Percentiles rank a stretch among this genome's conserved stretches.
phyloP scores from a whole-genome alignment of 2,888 invertebrate species.

The Lasius platythorax region DNA sequence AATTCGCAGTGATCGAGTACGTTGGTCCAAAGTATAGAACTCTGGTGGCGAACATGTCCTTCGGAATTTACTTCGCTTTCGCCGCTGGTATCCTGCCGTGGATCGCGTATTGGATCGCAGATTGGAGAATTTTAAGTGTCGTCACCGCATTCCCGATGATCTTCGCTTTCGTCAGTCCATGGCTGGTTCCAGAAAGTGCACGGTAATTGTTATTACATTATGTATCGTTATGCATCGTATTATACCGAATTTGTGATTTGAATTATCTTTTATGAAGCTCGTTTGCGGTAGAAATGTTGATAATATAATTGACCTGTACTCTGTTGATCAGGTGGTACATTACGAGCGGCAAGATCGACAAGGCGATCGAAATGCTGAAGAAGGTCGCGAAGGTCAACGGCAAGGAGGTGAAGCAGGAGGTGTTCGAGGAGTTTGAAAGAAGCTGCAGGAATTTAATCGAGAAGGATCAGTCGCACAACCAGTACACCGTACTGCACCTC shows the following conservation, averaged over 20 bases:
- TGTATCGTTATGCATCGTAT: neutral
- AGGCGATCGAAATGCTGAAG: conserved; percentile 92
- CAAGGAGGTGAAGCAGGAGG: conserved; percentile 90
- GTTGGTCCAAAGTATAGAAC: conserved; percentile 96
- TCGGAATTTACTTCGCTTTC: conserved; percentile 94
- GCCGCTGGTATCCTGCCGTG: conserved; percentile 94
- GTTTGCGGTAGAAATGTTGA: neutral
- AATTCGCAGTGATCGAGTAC: conserved; percentile 92
- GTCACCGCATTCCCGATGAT: conserved; percentile 92
- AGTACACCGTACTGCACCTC: conserved; percentile 93
- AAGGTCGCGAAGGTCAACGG: conserved; percentile 93
- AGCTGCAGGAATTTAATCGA: conserved; percentile 90
- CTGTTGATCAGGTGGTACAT: conserved; percentile 90
- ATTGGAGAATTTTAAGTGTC: conserved; percentile 93
- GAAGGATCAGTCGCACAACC: conserved; percentile 90
- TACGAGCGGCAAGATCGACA: conserved; percentile 93
- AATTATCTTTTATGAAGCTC: neutral
- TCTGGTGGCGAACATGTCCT: conserved; percentile 96
- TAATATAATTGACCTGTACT: neutral
- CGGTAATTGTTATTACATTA: conserved; percentile 79
- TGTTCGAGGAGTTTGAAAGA: conserved; percentile 92
- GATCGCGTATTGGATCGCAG: conserved; percentile 93
- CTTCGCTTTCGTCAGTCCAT: conserved; percentile 91
- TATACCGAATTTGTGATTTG: neutral
- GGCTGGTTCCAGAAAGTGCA: conserved; percentile 94